Evolutionary conservation across 1,140 invertebrate genomes (phyloP).

Genomic region (Heliconius nattereri): DNA sequence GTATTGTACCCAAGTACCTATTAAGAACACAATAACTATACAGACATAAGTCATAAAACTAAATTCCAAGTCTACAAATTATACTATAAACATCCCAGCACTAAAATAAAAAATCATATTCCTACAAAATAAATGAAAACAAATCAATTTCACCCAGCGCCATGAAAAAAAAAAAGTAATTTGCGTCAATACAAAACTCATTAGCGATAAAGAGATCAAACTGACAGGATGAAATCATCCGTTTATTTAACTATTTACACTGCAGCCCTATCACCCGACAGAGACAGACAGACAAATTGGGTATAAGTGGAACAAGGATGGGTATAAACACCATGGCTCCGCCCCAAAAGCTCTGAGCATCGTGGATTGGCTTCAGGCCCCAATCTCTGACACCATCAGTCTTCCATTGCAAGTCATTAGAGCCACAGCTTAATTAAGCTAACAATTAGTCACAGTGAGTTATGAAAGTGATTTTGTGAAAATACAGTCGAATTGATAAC

Average conservation of each 20-base stretch:
- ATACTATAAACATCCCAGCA: not conserved
- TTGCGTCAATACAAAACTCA: conserved; percentile 38
- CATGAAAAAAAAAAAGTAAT: conserved; percentile 34
- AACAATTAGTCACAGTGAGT: conserved; percentile 55
- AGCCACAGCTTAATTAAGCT: conserved; percentile 62
- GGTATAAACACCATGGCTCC: conserved; percentile 51
- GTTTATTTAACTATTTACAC: conserved; percentile 64
- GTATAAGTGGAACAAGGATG: conserved; percentile 45
- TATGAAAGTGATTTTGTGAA: conserved; percentile 54
- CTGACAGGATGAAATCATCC: conserved; percentile 70
- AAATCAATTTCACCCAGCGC: conserved; percentile 18
- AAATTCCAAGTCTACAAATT: not conserved
- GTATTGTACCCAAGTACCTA: too few species aligned
- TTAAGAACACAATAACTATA: too few species aligned
- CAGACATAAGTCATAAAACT: not conserved
- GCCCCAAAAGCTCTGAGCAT: conserved; percentile 55
- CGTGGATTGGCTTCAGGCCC: conserved; percentile 65
- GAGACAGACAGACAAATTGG: conserved; percentile 35
- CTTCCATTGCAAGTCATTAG: conserved; percentile 62
- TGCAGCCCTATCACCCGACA: conserved; percentile 46
- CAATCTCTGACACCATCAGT: conserved; percentile 71
- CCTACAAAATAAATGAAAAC: conserved; percentile 1
- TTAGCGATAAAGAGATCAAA: conserved; percentile 39
- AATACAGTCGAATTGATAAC: too few species aligned
- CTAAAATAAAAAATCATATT: not conserved